A percentile compares a stretch with the other conserved stretches of the same genome.
Conservation (phyloP, 2,113 vertebrate species). For the Romanogobio albipinnatus region DNA sequence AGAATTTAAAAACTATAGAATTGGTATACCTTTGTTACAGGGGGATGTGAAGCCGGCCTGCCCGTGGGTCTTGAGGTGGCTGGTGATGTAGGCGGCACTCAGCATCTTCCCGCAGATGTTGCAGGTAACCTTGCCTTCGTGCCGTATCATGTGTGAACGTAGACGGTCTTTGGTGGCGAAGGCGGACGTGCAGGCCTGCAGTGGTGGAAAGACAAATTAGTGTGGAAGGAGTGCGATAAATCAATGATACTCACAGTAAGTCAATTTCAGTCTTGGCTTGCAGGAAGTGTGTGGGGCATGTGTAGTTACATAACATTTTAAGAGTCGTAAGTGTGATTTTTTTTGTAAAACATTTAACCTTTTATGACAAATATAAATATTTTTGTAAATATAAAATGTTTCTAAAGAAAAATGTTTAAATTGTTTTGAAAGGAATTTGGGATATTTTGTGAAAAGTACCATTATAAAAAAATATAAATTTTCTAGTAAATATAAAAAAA, state of each 20-base stretch:
- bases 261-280: neutral
- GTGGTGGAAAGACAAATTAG: neutral
- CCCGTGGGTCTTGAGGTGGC: slow-evolving; percentile 98
- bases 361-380: too few species aligned
- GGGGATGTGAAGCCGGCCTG: slow-evolving; percentile 92
- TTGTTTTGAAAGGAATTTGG: too few species aligned
- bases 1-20: neutral
- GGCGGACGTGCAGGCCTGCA: slow-evolving; percentile 94
- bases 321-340: slow-evolving; percentile 8
- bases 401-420: too few species aligned
- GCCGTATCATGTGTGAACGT: slow-evolving; percentile 97
- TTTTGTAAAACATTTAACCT: too few species aligned
- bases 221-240: neutral
- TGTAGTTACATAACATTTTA: slow-evolving; percentile 54
- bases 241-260: neutral
- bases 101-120: slow-evolving; percentile 99
- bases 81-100: slow-evolving; percentile 97
- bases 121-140: slow-evolving; percentile 97
- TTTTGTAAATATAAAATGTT: too few species aligned
- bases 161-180: slow-evolving; percentile 99
- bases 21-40: slow-evolving; percentile 92
- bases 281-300: neutral
- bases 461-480: neutral
- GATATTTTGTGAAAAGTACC: too few species aligned
- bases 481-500: neutral